Base-by-base conservation (phyloP, 2,797 vertebrate species). In the Eupleurogrammus muticus region DNA sequence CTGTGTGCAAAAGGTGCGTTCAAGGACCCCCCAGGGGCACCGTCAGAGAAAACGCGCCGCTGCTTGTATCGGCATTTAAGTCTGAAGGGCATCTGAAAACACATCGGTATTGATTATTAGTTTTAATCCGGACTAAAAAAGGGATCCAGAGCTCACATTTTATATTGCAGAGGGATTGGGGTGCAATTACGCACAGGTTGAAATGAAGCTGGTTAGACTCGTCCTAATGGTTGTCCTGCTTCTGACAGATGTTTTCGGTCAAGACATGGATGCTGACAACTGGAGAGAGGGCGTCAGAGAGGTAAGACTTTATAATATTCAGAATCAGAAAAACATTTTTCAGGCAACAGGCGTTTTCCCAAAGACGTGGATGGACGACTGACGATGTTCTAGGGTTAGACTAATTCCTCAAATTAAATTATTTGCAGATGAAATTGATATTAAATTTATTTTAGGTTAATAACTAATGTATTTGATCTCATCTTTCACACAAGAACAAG, bases 181-280 rank as follows among this genome's bases (percentile, higher is more conserved):
- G 16, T 46, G 46, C 20, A 54, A 28, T 82, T 72, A 69, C 78
- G 67, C 77, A 52, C 59, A 19, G 55, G 21, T 23, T 63, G 49
- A 57, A 49, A 93, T 97, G 95, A 95, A 94, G 79, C 77, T 83
- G 19, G 46, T 91, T 14, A 81, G 95, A 85, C 86, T 92, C 17
- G 50, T 93, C 55, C 34, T 94, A 0, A 68, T 95, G 35, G 78
- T 93, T 17, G 66, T 94, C 55, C 89, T 96, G 66, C 65, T 94
- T 80, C 91, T 95, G 19, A 85, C 92, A 3, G 91, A 87, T 51
- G 87, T 92, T 12, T 79, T 93, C 64, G 91, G 93, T 23, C 90
- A 92, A 71, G 92, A 96, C 49, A 64, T 90, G 32, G 92, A 90
- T 9, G 61, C 75, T 46, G 83, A 78, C 1, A 93, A 89, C 66